These are phyloP conservation scores for Corvus cornix DNA, from an alignment of 2,113 vertebrate genomes.

Conservation along the genomic window DNA sequence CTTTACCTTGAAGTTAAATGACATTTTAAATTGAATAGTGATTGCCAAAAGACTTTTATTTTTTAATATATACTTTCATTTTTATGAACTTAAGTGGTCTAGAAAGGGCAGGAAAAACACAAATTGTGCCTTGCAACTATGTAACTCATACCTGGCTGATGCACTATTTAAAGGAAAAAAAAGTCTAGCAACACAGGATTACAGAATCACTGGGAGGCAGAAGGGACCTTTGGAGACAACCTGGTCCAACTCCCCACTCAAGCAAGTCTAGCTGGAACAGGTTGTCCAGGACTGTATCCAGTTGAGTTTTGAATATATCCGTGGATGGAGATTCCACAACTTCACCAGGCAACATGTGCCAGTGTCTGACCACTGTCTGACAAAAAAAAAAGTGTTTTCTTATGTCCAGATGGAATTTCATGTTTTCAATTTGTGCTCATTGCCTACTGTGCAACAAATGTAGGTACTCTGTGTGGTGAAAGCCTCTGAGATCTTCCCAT, in stretches of 20 bases:
- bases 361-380: background rate
- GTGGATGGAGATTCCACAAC: background rate
- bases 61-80: background rate
- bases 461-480: background rate
- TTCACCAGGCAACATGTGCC: background rate
- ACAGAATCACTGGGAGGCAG: rapidly evolving
- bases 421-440: background rate
- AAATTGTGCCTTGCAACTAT: background rate
- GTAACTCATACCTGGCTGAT: background rate
- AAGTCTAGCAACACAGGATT: background rate
- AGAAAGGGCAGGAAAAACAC: background rate
- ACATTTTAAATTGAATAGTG: background rate
- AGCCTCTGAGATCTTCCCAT: background rate
- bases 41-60: background rate
- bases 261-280: background rate
- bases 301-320: background rate
- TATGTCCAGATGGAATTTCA: background rate
- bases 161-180: background rate
- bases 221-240: background rate
- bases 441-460: background rate
- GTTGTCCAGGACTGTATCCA: background rate
- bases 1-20: background rate
- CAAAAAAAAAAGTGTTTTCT: background rate
- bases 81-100: background rate
- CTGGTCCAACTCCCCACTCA: background rate